Evolutionary conservation across 2,797 vertebrate genomes (phyloP), one percentile per base, ranked within the genome.

Genomic region (Pseudotriccus pelzelni): DNA sequence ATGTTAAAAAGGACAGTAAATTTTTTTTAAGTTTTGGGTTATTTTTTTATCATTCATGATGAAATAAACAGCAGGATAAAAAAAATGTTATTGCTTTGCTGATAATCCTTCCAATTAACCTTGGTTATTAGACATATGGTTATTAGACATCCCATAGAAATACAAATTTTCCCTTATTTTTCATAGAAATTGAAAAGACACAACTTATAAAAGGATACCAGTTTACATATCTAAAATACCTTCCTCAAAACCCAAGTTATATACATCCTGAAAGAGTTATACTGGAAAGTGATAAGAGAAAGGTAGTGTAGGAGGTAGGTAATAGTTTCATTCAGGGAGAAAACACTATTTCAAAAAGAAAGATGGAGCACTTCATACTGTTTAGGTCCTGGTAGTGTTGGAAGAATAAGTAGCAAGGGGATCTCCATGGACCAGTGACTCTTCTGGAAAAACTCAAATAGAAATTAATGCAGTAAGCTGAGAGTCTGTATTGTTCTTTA

Each of bases 301-400:
- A 70, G 34, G 18, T 27, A 23, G 7, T 46, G 10, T 73, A 70
- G 36, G 39, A 46, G 10, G 15, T 22, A 66, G 23, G 21, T 41
- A 62, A n/a, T 43, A 2, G 34, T 80, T 90, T 69, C 1, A 22
- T 62, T 70, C 7, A 30, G 58, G 30, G 25, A 36, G 16, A 94
- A 80, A 80, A 67, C 22, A 30, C 13, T 49, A 10, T 62, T 70
- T 78, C 28, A 50, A 22, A 69, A 80, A 30, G 25, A 74, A 12
- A 27, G 2, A 34, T 41, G 44, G 34, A 8, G 15, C 14, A 19
- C 11, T 47, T 77, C 0, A 0, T 49, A 58, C 12, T 80, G 10
- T 43, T 34, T 32, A 83, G 27, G 25, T 70, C 11, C n/a, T 55
- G 6, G 4, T 74, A 30, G 24, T 58, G 3, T 4, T 69, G 59